Conservation (phyloP, 2,888 invertebrate species). For the Hemaris fuciformis region DNA sequence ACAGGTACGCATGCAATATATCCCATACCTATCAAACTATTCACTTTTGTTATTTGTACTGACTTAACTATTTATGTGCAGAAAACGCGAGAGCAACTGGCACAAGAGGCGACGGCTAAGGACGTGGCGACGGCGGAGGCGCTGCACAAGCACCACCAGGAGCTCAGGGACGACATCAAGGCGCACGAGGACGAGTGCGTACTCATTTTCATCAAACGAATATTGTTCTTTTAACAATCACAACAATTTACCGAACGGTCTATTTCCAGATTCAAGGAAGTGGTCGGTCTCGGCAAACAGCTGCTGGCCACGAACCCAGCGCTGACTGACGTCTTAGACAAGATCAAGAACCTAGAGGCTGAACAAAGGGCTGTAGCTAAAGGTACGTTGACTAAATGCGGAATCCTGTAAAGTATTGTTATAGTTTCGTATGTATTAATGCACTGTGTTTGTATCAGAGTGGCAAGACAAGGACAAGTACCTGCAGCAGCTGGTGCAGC, state of each 20-base stretch:
- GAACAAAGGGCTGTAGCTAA: conserved; percentile 89
- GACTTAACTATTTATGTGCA: conserved; percentile 31
- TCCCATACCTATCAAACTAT: background rate
- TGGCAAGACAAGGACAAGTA: conserved; percentile 94
- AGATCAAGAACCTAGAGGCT: conserved; percentile 86
- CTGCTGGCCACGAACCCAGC: conserved; percentile 87
- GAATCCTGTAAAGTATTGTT: background rate
- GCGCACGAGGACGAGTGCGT: conserved; percentile 93
- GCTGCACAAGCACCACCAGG: conserved; percentile 93
- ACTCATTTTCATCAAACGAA: background rate
- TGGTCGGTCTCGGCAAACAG: conserved; percentile 89
- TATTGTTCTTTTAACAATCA: background rate
- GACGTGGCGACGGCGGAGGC: conserved; percentile 97
- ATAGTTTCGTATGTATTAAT: background rate
- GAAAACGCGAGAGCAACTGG: conserved; percentile 88
- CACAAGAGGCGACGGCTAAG: conserved; percentile 89
- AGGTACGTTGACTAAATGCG: no score
- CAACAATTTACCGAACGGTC: background rate
- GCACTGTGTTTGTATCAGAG: conserved; percentile 39
- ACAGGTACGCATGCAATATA: conserved; percentile 55
- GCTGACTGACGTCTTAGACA: conserved; percentile 88
- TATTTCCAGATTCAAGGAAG: conserved; percentile 85
- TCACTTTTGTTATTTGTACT: no score
- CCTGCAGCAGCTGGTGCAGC: conserved; percentile 92
- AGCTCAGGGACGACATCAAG: conserved; percentile 94